These are phyloP conservation scores for Calliphora vicina DNA, from an alignment of 1,140 invertebrate genomes.

Conservation along the genomic window DNA sequence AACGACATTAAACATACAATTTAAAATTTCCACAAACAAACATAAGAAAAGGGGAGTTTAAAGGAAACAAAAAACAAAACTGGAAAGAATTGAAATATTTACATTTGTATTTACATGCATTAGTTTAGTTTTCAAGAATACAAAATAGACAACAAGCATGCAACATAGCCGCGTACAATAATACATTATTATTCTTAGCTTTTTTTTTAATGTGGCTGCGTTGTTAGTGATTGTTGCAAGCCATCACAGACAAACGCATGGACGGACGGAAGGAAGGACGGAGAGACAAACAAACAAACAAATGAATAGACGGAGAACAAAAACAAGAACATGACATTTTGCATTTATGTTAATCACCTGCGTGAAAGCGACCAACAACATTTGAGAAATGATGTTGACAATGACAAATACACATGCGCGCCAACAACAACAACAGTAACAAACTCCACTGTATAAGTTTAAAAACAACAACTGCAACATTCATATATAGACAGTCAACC, in stretches of 20 bases:
- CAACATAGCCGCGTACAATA: background rate
- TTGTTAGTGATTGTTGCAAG: background rate
- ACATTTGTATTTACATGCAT: slow-evolving; percentile 21
- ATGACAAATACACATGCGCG: slow-evolving; percentile 61
- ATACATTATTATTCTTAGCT: background rate
- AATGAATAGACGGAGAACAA: too few relatives aligned
- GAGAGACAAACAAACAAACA: background rate
- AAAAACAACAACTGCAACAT: background rate
- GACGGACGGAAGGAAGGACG: too few relatives aligned
- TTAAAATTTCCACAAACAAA: background rate
- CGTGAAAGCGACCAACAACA: slow-evolving; percentile 52
- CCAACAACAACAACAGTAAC: slow-evolving; percentile 6
- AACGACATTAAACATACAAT: background rate
- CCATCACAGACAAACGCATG: background rate
- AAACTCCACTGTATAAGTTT: background rate
- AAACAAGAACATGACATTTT: slow-evolving; percentile 56
- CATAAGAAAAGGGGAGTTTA: background rate
- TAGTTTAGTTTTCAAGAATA: slow-evolving; percentile 24
- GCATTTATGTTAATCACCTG: slow-evolving; percentile 63
- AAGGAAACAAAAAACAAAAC: background rate
- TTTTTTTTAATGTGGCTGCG: too few relatives aligned
- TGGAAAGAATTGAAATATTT: slow-evolving; percentile 26
- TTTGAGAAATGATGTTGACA: slow-evolving; percentile 57
- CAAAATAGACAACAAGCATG: slow-evolving; percentile 17
- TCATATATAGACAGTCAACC: background rate